Conservation (phyloP, 2,888 invertebrate genomes). For the Rhorus exstirpatorius region DNA sequence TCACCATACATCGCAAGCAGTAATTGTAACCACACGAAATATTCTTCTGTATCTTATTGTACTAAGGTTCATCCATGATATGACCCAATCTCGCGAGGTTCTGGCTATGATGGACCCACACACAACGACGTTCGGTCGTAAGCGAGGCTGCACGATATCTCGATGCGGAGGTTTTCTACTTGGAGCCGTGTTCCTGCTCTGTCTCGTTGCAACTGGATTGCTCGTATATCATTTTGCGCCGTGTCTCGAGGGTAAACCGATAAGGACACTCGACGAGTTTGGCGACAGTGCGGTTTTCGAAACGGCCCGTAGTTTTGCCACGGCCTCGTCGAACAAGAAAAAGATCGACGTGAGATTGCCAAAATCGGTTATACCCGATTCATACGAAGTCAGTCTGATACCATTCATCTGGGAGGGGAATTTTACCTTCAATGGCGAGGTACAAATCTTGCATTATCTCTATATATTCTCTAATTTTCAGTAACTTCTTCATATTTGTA, state of each 20-base stretch:
- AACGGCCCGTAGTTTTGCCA: constrained; percentile 68
- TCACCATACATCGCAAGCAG: too few species aligned
- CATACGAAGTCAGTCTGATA: constrained; percentile 90
- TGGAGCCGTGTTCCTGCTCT: constrained; percentile 89
- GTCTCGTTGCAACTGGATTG: constrained; percentile 91
- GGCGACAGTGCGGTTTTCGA: constrained; percentile 70
- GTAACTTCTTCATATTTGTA: not conserved
- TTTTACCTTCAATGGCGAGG: constrained; percentile 92
- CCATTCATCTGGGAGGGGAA: constrained; percentile 92
- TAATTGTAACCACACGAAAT: too few species aligned
- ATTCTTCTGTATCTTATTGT: constrained; percentile 5
- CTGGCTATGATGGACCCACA: constrained; percentile 89
- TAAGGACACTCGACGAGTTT: constrained; percentile 67
- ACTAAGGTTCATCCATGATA: constrained; percentile 75
- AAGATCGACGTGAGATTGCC: constrained; percentile 91
- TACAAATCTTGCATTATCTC: constrained; percentile 51
- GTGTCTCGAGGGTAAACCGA: constrained; percentile 87
- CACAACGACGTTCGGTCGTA: constrained; percentile 89
- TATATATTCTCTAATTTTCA: not conserved
- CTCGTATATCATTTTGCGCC: constrained; percentile 92
- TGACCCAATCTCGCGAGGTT: constrained; percentile 86
- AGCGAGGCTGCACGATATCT: constrained; percentile 89
- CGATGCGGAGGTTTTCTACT: constrained; percentile 89
- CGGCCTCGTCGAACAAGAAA: constrained; percentile 76
- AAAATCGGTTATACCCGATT: constrained; percentile 89